Base-by-base conservation (phyloP, 2,888 invertebrate genomes). In the Itoplectis maculator region DNA sequence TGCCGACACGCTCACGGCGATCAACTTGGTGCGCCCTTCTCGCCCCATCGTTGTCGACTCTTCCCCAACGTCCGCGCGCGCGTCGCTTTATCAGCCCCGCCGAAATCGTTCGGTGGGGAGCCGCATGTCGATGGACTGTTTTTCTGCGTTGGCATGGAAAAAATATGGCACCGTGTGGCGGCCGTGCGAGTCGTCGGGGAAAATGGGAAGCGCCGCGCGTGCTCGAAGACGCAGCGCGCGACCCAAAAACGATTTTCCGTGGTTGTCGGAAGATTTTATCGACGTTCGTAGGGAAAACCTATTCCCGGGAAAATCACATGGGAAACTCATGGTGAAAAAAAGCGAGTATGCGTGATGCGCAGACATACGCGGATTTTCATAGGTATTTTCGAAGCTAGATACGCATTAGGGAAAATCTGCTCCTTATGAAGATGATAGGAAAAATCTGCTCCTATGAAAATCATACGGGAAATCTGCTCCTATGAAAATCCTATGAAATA, bases 91-190 rank as follows among this genome's bases (percentile, higher is more conserved):
- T 59, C 72, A 40, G 49, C 29, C 45, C 40, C 54, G 42, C n/a
- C n/a, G 15, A 45, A 51, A 23, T n/a, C 9, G 15, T 37, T 9
- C 61, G 61, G 23, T 8, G 29, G 6, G 40, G 42, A 40, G 45
- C n/a, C 4, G n/a, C n/a, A 61, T 49, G 84, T 81, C 83, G 84
- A 89, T 83, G 85, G 83, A 87, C 88, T 85, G 84, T 89, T 88
- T 86, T 86, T 85, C 84, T 74, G 79, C 88, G 88, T 87, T 89
- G 87, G 83, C 85, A 83, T n/a, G n/a, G 87, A 88, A 89, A 88
- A 90, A 88, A 90, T 88, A 88, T 89, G 88, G 87, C 87, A 49
- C 47, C 47, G 42, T n/a, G n/a, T n/a, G n/a, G n/a, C n/a, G 66
- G 86, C 87, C 88, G n/a, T n/a, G n/a, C n/a, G 87, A 88, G 84